Conservation (phyloP, 2,797 vertebrate genomes). For the Oceanodroma leucorhoa region DNA sequence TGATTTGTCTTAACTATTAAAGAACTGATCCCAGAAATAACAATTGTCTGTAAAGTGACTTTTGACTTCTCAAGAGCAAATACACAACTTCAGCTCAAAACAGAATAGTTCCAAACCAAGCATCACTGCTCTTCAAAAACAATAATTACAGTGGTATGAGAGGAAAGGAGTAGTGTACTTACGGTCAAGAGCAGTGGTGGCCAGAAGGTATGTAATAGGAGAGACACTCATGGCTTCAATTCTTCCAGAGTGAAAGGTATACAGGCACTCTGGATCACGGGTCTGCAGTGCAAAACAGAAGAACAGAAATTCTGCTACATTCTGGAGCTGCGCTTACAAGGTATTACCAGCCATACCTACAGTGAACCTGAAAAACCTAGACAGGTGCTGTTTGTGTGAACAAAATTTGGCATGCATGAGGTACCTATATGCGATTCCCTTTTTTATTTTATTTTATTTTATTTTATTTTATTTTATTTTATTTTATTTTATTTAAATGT, state of each 20-base stretch:
- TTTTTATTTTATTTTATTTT: background rate
- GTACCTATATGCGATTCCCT: background rate
- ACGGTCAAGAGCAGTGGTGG: slow-evolving; percentile 87
- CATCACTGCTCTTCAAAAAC: background rate
- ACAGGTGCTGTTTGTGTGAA: background rate
- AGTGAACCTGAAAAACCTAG: background rate
- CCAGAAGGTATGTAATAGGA: slow-evolving; percentile 86
- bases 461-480: background rate
- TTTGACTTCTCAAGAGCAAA: background rate
- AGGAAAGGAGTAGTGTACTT: slow-evolving; percentile 24
- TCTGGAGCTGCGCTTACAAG: background rate
- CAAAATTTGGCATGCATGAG: background rate
- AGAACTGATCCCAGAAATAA: background rate
- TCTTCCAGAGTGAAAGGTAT: slow-evolving; percentile 84
- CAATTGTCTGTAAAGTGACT: background rate
- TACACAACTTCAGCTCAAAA: background rate
- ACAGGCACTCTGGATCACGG: slow-evolving; percentile 86
- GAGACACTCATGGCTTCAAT: slow-evolving; percentile 86
- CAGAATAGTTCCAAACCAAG: background rate
- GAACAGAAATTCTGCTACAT: background rate
- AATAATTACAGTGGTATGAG: background rate
- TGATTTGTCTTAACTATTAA: background rate
- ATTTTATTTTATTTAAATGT: background rate
- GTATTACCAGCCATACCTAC: background rate
- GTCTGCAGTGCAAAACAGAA: slow-evolving; percentile 70